Base-by-base conservation (phyloP, 1,140 invertebrate genomes). In the Drosophila busckii region DNA sequence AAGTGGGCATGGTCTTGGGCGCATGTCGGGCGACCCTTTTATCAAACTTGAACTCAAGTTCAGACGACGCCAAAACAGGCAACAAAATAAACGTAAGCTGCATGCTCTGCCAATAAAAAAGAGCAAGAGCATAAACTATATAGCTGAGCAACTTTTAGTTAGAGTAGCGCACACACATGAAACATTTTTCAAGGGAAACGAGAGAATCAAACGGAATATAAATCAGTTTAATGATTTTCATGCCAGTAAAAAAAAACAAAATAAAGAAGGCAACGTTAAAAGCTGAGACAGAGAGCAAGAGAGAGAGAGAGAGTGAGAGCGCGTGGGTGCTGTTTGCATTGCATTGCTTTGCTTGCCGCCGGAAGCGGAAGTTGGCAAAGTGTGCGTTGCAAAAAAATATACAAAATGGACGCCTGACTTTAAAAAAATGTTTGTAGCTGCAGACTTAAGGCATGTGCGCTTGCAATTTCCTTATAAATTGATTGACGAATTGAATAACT, bases 151-250 rank as follows among this genome's bases (percentile, higher is more conserved):
- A n/a, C n/a, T n/a, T n/a, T n/a, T n/a, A n/a, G n/a, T n/a, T n/a
- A n/a, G n/a, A n/a, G n/a, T n/a, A 23, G 23, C 15, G 34, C 37
- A 63, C 48, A 19, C 40, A 50, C 58, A 62, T 61, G 58, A 59
- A 22, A 38, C 34, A 31, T 48, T 25, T 13, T 41, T 28, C 44
- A 50, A 45, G 35, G 40, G 38, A 61, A 40, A 22, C 13, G 34
- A 35, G 20, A 34, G 62, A 65, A 71, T 71, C 68, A 71, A 71
- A 71, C 68, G 68, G 68, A 73, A 73, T 73, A 73, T 73, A 73
- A 73, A 73, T 73, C 69, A 73, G 69, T 73, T 71, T 67, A 73
- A 73, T 73, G 63, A 67, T 73, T 73, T 68, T 61, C 58, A 55
- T 68, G 68, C 68, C 68, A 66, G 62, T 10, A 64, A 60, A 60